Evolutionary conservation across 2,888 invertebrate genomes (phyloP).

Genomic region (Oscheius onirici): DNA sequence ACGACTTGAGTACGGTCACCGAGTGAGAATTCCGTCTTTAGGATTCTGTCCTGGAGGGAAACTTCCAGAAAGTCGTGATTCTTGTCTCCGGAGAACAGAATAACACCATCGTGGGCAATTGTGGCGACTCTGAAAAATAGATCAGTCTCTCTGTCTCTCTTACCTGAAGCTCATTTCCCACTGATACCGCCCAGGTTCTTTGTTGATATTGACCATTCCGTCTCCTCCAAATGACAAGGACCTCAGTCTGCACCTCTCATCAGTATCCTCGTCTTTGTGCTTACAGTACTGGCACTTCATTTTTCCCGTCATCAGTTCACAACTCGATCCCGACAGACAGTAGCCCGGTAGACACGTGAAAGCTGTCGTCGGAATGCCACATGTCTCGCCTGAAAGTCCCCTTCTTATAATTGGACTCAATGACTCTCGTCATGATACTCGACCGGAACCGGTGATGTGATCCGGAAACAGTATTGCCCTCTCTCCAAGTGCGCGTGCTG

Average conservation of each 20-base stretch:
- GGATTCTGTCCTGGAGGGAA: constrained; percentile 56
- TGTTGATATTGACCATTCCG: constrained; percentile 49
- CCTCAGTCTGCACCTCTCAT: constrained; percentile 60
- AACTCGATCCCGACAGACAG: constrained; percentile 51
- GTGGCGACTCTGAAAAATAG: constrained; percentile 64
- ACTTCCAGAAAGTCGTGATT: constrained; percentile 63
- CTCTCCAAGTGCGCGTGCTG: background rate
- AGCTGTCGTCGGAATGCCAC: constrained; percentile 47
- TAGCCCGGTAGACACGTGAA: constrained; percentile 55
- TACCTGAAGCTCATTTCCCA: constrained; percentile 57
- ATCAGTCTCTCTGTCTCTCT: background rate
- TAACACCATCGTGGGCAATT: constrained; percentile 57
- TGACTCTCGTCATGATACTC: constrained; percentile 6
- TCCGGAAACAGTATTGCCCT: constrained; percentile 17
- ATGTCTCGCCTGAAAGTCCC: constrained; percentile 38
- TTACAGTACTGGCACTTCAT: constrained; percentile 56
- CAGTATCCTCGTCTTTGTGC: constrained; percentile 42
- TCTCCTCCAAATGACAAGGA: constrained; percentile 64
- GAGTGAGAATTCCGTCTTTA: constrained; percentile 51
- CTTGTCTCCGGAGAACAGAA: constrained; percentile 60
- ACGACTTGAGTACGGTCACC: constrained; percentile 52
- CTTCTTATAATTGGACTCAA: constrained; percentile 11
- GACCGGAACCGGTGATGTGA: constrained; percentile 14
- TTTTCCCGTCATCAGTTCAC: constrained; percentile 38
- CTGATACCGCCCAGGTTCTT: constrained; percentile 48